Conservation (phyloP, 2,113 vertebrate genomes). For the Brachyhypopomus gauderio region DNA sequence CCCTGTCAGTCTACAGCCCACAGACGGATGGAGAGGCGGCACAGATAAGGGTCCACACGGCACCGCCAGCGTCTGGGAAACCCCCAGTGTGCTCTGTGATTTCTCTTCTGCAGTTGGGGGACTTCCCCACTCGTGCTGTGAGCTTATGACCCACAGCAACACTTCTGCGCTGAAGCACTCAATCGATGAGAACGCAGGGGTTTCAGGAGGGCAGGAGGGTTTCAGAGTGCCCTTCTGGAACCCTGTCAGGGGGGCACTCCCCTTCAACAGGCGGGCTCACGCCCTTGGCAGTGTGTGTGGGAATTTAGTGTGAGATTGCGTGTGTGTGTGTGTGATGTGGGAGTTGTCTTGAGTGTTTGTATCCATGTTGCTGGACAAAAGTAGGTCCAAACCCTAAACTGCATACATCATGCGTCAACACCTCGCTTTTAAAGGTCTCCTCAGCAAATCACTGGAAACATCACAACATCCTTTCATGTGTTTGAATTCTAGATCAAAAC, state of each 20-base stretch:
- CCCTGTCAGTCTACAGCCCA: constrained; percentile 62
- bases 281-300: background rate
- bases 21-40: constrained; percentile 60
- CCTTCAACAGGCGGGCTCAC: background rate
- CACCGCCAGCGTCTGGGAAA: constrained; percentile 66
- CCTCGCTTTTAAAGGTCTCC: too few relatives aligned
- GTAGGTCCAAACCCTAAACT: too few relatives aligned
- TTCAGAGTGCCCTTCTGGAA: constrained; percentile 57
- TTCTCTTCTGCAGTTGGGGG: constrained; percentile 67
- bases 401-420: too few relatives aligned
- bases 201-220: constrained; percentile 55
- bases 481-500: too few relatives aligned
- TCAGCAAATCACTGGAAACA: too few relatives aligned
- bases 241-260: background rate
- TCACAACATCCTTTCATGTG: too few relatives aligned
- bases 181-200: constrained; percentile 71
- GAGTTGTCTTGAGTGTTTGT: too few relatives aligned
- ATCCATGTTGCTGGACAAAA: too few relatives aligned
- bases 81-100: constrained; percentile 68
- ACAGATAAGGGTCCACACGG: constrained; percentile 69
- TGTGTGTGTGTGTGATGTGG: too few relatives aligned
- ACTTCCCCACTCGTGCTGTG: constrained; percentile 60
- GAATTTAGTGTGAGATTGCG: too few relatives aligned
- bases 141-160: constrained; percentile 64
- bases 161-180: constrained; percentile 60